phyloP scores from a whole-genome alignment of 2,113 vertebrate genomes.

The Cranoglanis bouderius region DNA sequence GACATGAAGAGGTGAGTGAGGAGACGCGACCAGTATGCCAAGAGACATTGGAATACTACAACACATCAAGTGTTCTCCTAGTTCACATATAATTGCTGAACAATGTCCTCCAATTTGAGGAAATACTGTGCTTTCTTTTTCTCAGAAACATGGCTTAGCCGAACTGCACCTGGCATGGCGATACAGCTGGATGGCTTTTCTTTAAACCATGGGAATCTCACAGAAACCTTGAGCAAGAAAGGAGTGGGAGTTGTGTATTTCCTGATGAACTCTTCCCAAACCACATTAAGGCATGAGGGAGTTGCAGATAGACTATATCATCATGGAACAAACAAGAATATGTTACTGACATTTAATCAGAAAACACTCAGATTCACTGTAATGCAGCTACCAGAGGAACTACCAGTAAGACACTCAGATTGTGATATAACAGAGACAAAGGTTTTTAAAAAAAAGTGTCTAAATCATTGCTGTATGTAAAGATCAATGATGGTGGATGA shows the following conservation, averaged over 20 bases:
- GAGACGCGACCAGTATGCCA: background rate
- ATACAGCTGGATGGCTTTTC: slow-evolving; percentile 33
- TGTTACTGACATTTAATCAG: background rate
- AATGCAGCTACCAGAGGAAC: background rate
- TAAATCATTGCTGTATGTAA: background rate
- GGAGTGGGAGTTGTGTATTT: slow-evolving; percentile 25
- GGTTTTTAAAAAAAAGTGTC: background rate
- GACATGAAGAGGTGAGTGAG: background rate
- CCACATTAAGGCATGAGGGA: background rate
- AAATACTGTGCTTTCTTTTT: slow-evolving; percentile 2
- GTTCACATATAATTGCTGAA: background rate
- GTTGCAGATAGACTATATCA: background rate
- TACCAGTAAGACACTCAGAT: background rate
- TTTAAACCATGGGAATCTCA: slow-evolving; percentile 14
- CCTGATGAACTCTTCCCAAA: slow-evolving; percentile 32
- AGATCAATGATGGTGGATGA: background rate
- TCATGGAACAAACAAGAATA: slow-evolving; percentile 11
- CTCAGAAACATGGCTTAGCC: background rate
- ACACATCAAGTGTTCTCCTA: background rate
- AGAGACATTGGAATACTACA: background rate
- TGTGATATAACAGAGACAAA: background rate
- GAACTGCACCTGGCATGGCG: slow-evolving; percentile 27
- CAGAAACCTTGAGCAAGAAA: slow-evolving; percentile 24
- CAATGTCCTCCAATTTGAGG: background rate
- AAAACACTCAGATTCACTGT: background rate